Base-by-base conservation (phyloP, 2,113 vertebrate genomes). In the Etheostoma spectabile region DNA sequence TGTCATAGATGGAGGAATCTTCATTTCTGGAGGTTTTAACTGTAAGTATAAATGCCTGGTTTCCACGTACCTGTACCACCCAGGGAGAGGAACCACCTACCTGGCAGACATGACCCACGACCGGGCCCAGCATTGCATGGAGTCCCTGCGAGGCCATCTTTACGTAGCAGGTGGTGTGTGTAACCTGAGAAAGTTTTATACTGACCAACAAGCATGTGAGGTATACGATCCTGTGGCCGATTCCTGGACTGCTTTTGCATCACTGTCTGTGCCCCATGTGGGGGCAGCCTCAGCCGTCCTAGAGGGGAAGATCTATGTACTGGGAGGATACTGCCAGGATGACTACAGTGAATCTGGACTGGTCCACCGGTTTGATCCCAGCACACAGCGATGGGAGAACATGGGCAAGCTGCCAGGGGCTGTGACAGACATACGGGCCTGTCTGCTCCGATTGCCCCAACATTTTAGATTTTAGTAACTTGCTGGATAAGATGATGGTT, bases 61-160 rank as follows among this genome's bases (percentile, higher is more conserved):
- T 24, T 94, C 94, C 46, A 83, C 84, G 87, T 89, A 92, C 66
- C 77, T 93, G 5, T 95, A 96, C 83, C 94, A 93, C 59, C 95
- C 95, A 4, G 83, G 88, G 45, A 87, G 83, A 55, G 94, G 94
- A 73, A 92, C 79, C 59, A 87, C 88, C 8, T 86, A 88, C 66
- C 84, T 95, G 52, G 78, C 91, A 1, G 89, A 93, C 76, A 95
- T 96, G 95, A 64, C 21, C 53, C 72, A 84, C 0, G 91, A 94
- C 56, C 86, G 94, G 14, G 94, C 95, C 4, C 93, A 90, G 80
- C 95, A 95, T 75, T 95, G 94, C 86, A 95, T 95, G 95, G 94
- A 96, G 62, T 56, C 66, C 35, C 77, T 95, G 65, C 76, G 46
- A 12, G 80, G 89, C 8, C 76, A 8, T 38, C 83, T 96, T 14